These are phyloP conservation scores for Neosalanx taihuensis DNA, from an alignment of 2,797 vertebrate species.

Conservation along the genomic window DNA sequence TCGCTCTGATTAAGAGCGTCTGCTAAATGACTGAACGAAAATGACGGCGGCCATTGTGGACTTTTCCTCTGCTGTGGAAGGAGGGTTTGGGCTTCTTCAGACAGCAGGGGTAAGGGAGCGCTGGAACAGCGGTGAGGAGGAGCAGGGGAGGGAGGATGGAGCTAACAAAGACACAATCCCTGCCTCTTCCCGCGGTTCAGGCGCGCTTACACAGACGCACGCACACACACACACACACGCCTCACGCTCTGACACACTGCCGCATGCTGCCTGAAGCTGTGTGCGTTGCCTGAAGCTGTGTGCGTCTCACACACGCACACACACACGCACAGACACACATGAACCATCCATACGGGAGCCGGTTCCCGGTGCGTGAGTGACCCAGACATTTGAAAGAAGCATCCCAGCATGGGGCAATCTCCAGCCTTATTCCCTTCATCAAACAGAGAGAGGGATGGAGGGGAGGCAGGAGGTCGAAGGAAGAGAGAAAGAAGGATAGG, in stretches of 20 bases:
- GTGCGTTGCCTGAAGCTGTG: too few relatives aligned
- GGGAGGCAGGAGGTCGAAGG: constrained; percentile 53
- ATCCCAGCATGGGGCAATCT: constrained; percentile 57
- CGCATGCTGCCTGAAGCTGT: too few relatives aligned
- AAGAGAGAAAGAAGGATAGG: constrained; percentile 25
- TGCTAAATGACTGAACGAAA: too few relatives aligned
- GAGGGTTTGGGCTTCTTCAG: neutral
- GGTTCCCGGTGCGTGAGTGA: constrained; percentile 51
- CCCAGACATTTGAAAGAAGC: constrained; percentile 62
- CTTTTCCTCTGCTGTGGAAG: neutral
- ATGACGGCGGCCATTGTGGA: too few relatives aligned
- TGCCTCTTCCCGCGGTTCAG: neutral
- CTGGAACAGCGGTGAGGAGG: neutral
- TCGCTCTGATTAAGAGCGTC: too few relatives aligned
- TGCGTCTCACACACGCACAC: neutral
- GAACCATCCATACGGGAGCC: constrained; percentile 24
- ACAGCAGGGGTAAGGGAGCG: neutral
- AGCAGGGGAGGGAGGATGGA: neutral
- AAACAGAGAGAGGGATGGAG: constrained; percentile 45
- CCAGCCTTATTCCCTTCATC: constrained; percentile 66
- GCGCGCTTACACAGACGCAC: too few relatives aligned
- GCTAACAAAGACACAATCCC: constrained; percentile 5
- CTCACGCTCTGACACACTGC: neutral
- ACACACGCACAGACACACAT: constrained; percentile 10
- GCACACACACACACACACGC: neutral